These are phyloP conservation scores for Isichthys henryi DNA, from an alignment of 2,113 vertebrate genomes.

Conservation along the genomic window DNA sequence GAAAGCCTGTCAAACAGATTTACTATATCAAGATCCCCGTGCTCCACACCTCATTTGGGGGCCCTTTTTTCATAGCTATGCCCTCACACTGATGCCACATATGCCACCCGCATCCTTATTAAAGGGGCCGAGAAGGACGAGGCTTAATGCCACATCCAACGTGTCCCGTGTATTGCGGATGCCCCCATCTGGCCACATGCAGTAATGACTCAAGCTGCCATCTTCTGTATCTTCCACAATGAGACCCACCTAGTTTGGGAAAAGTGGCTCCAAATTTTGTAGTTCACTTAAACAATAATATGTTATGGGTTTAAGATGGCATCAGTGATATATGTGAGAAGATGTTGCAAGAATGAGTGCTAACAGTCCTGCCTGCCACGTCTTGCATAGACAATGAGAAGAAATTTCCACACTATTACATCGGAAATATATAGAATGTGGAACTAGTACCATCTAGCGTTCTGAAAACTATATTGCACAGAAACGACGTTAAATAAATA, in stretches of 20 bases:
- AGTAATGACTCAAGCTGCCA: not conserved
- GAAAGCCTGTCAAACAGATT: not conserved
- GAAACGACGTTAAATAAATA: not conserved
- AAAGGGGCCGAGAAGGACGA: not conserved
- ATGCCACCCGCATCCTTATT: not conserved
- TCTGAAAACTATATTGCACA: not conserved
- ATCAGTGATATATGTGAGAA: not conserved
- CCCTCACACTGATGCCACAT: not conserved
- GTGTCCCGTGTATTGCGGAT: not conserved
- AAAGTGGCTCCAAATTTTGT: not conserved
- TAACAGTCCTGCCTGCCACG: not conserved
- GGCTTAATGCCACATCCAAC: not conserved
- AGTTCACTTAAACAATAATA: not conserved
- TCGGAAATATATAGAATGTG: not conserved
- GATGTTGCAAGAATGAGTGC: not conserved
- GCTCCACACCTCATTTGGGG: not conserved
- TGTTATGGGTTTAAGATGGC: not conserved
- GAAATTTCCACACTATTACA: not conserved
- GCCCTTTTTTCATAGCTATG: not conserved
- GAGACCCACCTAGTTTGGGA: not conserved
- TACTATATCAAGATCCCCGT: not conserved
- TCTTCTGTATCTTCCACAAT: not conserved
- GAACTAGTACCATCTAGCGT: not conserved
- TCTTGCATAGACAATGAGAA: not conserved
- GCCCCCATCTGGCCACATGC: slow-evolving; percentile 1